Evolutionary conservation across 2,888 invertebrate genomes (phyloP).

Genomic region (Acrobasis consociella): DNA sequence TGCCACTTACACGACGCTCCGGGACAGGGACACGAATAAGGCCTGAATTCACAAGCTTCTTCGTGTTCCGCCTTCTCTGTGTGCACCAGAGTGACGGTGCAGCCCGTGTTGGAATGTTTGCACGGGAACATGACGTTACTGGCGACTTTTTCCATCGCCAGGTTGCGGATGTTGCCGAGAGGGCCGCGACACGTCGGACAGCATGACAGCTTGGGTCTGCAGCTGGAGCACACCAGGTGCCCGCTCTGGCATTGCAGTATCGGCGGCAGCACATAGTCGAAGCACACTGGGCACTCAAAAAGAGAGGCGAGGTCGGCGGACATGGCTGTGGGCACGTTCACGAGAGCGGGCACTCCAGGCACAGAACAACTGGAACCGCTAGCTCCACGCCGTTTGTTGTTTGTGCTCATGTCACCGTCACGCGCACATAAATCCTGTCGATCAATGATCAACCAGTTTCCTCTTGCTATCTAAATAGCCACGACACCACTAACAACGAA

Average conservation of each 20-base stretch:
- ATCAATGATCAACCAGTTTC: slow-evolving; percentile 58
- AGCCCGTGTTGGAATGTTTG: slow-evolving; percentile 98
- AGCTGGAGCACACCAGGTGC: slow-evolving; percentile 98
- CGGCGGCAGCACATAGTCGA: slow-evolving; percentile 99
- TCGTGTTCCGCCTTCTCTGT: slow-evolving; percentile 99
- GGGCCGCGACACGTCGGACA: slow-evolving; percentile 99
- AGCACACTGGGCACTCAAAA: slow-evolving; percentile 98
- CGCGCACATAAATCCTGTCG: slow-evolving; percentile 68
- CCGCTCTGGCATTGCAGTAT: slow-evolving; percentile 99
- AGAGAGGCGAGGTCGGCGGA: slow-evolving; percentile 94
- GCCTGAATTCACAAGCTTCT: slow-evolving; percentile 98
- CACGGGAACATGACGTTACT: slow-evolving; percentile 99
- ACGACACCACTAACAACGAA: slow-evolving; percentile 33
- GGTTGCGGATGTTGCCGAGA: slow-evolving; percentile 97
- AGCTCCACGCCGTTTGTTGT: slow-evolving; percentile 80
- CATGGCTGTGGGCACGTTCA: slow-evolving; percentile 85
- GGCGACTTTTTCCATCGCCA: slow-evolving; percentile 99
- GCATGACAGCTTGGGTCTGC: slow-evolving; percentile 97
- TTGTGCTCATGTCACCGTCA: slow-evolving; percentile 83
- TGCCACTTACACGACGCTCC: slow-evolving; percentile 99
- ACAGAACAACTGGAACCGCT: slow-evolving; percentile 81
- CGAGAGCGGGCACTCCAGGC: slow-evolving; percentile 77
- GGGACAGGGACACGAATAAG: slow-evolving; percentile 99
- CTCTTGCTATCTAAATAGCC: slow-evolving; percentile 42
- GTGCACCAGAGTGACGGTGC: slow-evolving; percentile 94